A percentile compares a stretch with the other conserved stretches of the same genome.
Evolutionary conservation across 2,797 vertebrate species (phyloP).

Genomic region (Labroides dimidiatus): DNA sequence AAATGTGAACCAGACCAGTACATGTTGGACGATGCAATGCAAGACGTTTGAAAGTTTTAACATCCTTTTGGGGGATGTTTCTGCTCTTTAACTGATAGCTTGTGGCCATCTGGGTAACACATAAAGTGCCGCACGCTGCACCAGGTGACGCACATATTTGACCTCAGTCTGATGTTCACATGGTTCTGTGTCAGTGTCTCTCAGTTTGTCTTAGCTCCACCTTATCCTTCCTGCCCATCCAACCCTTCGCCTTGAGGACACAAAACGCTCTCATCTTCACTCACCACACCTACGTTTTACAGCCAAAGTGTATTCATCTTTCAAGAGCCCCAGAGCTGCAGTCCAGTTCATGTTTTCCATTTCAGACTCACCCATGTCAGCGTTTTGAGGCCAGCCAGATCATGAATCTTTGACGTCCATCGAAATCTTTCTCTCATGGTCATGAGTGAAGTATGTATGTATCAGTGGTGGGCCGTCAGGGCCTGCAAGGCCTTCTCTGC

Average conservation of each 20-base stretch:
- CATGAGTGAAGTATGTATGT: background rate
- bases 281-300: slow-evolving; percentile 54
- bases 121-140: background rate
- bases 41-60: background rate
- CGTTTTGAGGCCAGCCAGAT: background rate
- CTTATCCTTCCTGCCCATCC: slow-evolving; percentile 64
- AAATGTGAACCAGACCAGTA: background rate
- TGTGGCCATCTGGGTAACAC: background rate
- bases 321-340: slow-evolving; percentile 11
- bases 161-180: background rate
- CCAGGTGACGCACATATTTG: slow-evolving; percentile 7
- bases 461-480: too few species aligned
- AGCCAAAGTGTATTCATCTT: slow-evolving; percentile 48
- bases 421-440: background rate
- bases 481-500: too few species aligned
- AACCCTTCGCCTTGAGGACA: slow-evolving; percentile 41
- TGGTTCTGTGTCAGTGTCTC: slow-evolving; percentile 17
- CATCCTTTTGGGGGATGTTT: background rate
- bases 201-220: slow-evolving; percentile 54
- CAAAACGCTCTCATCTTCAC: slow-evolving; percentile 46
- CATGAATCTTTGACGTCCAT: slow-evolving; percentile 12
- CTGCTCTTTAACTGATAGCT: background rate
- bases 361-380: slow-evolving; percentile 20
- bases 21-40: too few species aligned
- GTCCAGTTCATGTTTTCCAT: slow-evolving; percentile 26